Conservation (phyloP, 2,113 vertebrate species). For the Okapia johnstoni region DNA sequence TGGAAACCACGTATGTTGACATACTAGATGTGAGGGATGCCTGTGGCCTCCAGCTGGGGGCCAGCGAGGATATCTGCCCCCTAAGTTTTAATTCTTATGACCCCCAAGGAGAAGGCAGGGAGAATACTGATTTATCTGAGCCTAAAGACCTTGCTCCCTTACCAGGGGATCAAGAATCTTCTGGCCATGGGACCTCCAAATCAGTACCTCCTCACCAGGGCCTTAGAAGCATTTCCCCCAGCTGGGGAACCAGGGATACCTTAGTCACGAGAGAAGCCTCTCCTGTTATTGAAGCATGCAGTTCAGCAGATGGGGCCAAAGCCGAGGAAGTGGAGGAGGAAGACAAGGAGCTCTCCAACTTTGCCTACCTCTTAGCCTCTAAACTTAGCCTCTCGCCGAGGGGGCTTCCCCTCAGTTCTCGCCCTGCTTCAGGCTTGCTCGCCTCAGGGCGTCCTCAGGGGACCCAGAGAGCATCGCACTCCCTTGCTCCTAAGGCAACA, state of each 20-base stretch:
- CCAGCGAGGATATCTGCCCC: not conserved
- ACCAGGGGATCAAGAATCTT: not conserved
- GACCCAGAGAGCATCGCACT: not conserved
- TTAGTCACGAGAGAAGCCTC: not conserved
- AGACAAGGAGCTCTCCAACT: conserved; percentile 64
- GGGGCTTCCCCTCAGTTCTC: not conserved
- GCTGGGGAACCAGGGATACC: not conserved
- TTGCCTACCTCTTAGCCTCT: conserved; percentile 71
- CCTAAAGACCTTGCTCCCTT: not conserved
- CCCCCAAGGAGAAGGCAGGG: not conserved
- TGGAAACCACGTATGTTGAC: conserved; percentile 12
- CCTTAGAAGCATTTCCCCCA: not conserved
- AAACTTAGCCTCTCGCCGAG: conserved; percentile 64
- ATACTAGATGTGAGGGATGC: not conserved
- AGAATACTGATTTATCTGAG: not conserved
- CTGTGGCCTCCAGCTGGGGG: not conserved
- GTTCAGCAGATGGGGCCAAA: not conserved
- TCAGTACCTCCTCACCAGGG: not conserved
- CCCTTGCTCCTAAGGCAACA: not conserved
- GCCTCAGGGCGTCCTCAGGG: not conserved
- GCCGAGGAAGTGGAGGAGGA: not conserved
- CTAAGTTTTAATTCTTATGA: not conserved
- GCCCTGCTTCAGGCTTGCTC: not conserved
- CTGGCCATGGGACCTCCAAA: not conserved
- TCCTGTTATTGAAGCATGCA: not conserved